Conservation (phyloP, 2,888 invertebrate species). For the Metallyticus violacea region DNA sequence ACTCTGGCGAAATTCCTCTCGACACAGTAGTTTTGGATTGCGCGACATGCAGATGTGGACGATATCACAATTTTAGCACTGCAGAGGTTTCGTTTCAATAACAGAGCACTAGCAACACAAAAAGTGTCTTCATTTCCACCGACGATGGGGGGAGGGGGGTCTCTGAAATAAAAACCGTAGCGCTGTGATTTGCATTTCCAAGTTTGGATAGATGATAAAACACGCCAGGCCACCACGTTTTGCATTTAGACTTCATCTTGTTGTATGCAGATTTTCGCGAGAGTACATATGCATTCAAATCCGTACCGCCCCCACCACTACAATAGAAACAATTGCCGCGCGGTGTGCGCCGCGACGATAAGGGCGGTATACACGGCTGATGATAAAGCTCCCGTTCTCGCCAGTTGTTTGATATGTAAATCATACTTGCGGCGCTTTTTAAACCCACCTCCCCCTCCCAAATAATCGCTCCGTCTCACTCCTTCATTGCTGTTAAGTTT, state of each 20-base stretch:
- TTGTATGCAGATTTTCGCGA: neutral
- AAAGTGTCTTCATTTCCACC: neutral
- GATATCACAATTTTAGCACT: no score
- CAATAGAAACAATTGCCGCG: constrained; percentile 1
- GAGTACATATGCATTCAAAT: neutral
- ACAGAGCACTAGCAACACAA: neutral
- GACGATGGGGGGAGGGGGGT: neutral
- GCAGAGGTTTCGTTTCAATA: neutral
- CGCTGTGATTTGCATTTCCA: neutral
- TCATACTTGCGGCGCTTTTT: constrained; percentile 13
- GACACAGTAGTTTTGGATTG: neutral
- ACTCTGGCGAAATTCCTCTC: neutral
- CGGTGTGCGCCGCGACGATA: constrained; percentile 17
- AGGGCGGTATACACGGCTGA: constrained; percentile 7
- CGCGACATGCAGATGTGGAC: neutral
- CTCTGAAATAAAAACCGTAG: neutral
- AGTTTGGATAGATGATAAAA: constrained; percentile 7
- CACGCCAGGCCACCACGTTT: neutral
- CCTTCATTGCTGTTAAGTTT: neutral
- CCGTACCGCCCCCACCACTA: neutral
- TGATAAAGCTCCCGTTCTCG: neutral
- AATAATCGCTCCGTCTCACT: neutral
- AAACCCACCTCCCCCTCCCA: constrained; percentile 3
- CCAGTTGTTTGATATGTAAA: constrained; percentile 27
- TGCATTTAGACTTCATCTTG: constrained; percentile 17